These are phyloP conservation scores for Carcina quercana DNA, from an alignment of 2,888 invertebrate species.

Conservation along the genomic window DNA sequence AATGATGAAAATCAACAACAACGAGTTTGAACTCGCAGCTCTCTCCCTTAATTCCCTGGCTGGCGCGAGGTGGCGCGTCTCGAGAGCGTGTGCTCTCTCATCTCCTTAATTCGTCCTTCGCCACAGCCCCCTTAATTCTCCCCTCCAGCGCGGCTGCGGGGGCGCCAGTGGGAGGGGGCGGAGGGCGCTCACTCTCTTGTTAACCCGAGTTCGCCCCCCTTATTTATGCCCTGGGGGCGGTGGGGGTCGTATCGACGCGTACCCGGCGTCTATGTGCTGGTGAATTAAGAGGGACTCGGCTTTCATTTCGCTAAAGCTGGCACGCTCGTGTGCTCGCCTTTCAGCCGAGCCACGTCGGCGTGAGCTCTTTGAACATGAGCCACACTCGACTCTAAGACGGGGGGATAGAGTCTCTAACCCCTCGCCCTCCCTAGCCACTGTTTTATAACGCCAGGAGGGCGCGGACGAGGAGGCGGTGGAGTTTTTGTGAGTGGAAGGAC, in stretches of 20 bases:
- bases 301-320: constrained; percentile 73
- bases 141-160: constrained; percentile 50
- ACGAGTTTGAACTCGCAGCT: constrained; percentile 17
- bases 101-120: constrained; percentile 75
- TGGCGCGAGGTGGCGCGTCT: constrained; percentile 61
- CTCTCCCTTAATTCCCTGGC: constrained; percentile 56
- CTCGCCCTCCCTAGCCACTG: constrained; percentile 45
- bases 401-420: constrained; percentile 48
- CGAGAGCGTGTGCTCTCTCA: constrained; percentile 72
- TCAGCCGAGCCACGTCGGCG: constrained; percentile 51
- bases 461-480: constrained; percentile 62
- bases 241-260: constrained; percentile 45
- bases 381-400: constrained; percentile 49
- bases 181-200: constrained; percentile 63
- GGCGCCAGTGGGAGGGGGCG: too few relatives aligned
- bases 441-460: constrained; percentile 68
- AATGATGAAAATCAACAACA: constrained; percentile 8
- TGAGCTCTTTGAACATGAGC: constrained; percentile 35
- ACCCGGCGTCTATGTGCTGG: constrained; percentile 58
- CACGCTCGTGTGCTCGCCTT: constrained; percentile 71
- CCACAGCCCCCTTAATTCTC: constrained; percentile 69
- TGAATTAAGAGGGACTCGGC: constrained; percentile 74
- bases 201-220: constrained; percentile 67
- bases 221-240: constrained; percentile 62
- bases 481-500: constrained; percentile 71